phyloP scores from a whole-genome alignment of 2,797 vertebrate species.

The Melanotaenia pygmaea region DNA sequence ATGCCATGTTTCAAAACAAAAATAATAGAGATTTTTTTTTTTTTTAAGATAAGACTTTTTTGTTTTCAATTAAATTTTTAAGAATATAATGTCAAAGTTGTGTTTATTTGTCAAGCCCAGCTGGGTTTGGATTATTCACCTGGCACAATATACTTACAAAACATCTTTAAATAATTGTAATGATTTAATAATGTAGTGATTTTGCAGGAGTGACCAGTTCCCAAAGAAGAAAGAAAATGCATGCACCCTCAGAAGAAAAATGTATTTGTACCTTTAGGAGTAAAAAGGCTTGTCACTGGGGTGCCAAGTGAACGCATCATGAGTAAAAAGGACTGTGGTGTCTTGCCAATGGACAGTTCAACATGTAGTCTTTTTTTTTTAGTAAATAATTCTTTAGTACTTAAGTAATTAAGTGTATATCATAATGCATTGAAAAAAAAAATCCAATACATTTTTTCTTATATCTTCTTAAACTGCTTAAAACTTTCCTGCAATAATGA shows the following conservation, averaged over 20 bases:
- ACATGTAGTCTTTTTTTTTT: too few relatives aligned
- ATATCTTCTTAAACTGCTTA: background rate
- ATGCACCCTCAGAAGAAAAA: too few relatives aligned
- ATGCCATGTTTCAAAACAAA: background rate
- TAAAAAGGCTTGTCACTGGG: background rate
- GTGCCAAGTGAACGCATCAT: background rate
- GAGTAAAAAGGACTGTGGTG: background rate
- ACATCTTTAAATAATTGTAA: slow-evolving; percentile 6
- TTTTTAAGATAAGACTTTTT: too few relatives aligned
- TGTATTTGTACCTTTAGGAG: too few relatives aligned
- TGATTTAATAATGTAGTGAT: slow-evolving; percentile 12
- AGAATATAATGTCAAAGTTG: background rate
- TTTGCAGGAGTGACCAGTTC: background rate
- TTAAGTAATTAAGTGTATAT: background rate
- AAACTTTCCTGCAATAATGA: background rate
- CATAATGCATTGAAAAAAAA: background rate
- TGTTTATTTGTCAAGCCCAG: background rate
- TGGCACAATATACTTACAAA: background rate
- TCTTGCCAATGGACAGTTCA: background rate
- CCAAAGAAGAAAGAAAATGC: too few relatives aligned
- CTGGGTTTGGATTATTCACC: background rate
- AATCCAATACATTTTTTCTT: too few relatives aligned
- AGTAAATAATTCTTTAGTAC: background rate
- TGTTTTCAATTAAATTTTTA: background rate
- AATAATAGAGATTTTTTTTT: background rate